These are phyloP conservation scores for Gisinianus flammeolus DNA, from an alignment of 2,888 invertebrate species.

Conservation along the genomic window DNA sequence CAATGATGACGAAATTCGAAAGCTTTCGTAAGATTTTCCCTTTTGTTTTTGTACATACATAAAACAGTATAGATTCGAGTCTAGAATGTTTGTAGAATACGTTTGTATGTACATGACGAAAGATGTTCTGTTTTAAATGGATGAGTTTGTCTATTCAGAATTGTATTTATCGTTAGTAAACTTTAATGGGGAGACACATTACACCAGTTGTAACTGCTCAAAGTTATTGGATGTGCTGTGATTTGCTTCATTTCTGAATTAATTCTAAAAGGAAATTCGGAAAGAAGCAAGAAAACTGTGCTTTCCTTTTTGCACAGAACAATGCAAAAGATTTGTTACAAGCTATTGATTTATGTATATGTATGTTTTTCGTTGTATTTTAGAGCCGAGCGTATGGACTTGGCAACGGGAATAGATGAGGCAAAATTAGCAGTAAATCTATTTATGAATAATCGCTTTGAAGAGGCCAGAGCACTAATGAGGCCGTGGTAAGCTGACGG, in stretches of 20 bases:
- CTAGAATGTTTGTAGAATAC: no score
- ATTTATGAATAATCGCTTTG: constrained; percentile 91
- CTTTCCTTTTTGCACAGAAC: no score
- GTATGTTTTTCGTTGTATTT: not conserved
- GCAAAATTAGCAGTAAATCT: constrained; percentile 80
- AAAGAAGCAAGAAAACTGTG: no score
- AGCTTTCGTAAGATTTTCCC: not conserved
- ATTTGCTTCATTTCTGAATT: no score
- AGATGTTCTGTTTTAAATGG: not conserved
- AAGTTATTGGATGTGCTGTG: no score
- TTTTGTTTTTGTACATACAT: not conserved
- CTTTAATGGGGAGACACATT: not conserved
- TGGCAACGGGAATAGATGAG: constrained; percentile 76
- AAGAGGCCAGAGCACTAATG: constrained; percentile 78
- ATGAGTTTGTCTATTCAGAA: not conserved
- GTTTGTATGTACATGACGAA: not conserved
- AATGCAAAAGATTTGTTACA: no score
- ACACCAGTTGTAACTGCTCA: not conserved
- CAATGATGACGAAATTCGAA: not conserved
- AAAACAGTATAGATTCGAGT: no score
- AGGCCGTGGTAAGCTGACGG: constrained; percentile 72
- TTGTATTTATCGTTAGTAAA: not conserved
- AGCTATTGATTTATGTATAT: no score
- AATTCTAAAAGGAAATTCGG: no score
- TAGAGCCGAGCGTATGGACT: constrained; percentile 65